Evolutionary conservation across 2,888 invertebrate species (phyloP).

Genomic region (Brenthis daphne): DNA sequence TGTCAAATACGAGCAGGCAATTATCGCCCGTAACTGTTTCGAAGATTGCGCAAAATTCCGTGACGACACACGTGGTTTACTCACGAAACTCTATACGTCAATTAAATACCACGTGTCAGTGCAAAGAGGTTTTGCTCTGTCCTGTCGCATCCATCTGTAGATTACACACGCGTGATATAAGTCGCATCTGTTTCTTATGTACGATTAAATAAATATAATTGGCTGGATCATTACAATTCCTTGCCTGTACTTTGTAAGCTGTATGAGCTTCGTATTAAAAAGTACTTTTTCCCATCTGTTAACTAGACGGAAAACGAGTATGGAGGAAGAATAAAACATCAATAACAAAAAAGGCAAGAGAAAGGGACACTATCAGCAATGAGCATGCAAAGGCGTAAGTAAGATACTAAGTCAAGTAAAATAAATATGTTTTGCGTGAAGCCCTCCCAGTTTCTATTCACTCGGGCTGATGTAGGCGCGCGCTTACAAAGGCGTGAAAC

Average conservation of each 20-base stretch:
- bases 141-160: conserved; percentile 34
- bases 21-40: conserved; percentile 21
- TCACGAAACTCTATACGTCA: conserved; percentile 36
- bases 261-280: conserved; percentile 15
- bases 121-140: conserved; percentile 30
- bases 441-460: conserved; percentile 38
- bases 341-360: conserved; percentile 14
- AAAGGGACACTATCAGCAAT: conserved; percentile 21
- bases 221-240: conserved; percentile 28
- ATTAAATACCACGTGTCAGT: conserved; percentile 37
- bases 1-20: conserved; percentile 21
- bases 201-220: conserved; percentile 36
- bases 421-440: conserved; percentile 33
- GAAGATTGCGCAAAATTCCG: conserved; percentile 22
- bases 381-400: conserved; percentile 18
- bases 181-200: conserved; percentile 31
- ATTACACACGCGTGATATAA: conserved; percentile 32
- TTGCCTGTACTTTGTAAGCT: conserved; percentile 17
- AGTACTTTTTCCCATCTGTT: not conserved
- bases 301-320: not conserved
- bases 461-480: conserved; percentile 22
- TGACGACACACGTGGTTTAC: conserved; percentile 21
- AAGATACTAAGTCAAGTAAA: conserved; percentile 30
- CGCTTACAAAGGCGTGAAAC: conserved; percentile 41
- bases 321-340: conserved; percentile 5